Conservation (phyloP, 1,140 invertebrate genomes). For the Phthorimaea operculella region DNA sequence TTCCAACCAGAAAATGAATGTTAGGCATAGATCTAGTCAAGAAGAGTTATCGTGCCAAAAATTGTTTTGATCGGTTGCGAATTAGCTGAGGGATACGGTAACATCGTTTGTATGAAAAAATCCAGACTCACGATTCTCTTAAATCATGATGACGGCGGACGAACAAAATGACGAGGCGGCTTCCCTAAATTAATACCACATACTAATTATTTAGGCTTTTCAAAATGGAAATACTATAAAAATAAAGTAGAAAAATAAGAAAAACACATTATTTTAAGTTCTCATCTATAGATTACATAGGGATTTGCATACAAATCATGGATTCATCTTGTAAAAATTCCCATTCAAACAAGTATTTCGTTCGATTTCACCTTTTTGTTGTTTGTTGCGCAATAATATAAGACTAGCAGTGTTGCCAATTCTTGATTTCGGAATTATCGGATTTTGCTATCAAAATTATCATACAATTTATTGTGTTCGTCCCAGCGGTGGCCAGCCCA, state of each 20-base stretch:
- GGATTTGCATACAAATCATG: slow-evolving; percentile 45
- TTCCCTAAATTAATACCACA: slow-evolving; percentile 46
- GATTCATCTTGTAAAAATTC: slow-evolving; percentile 38
- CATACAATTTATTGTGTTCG: no score
- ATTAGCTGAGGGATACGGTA: no score
- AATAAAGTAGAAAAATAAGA: slow-evolving; percentile 42
- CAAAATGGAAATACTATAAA: slow-evolving; percentile 56
- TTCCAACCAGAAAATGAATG: no score
- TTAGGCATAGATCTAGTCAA: no score
- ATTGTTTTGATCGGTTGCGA: no score
- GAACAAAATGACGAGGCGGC: slow-evolving; percentile 40
- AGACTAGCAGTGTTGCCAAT: slow-evolving; percentile 1
- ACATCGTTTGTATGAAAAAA: no score
- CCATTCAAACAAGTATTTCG: not conserved
- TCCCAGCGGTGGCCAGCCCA: no score
- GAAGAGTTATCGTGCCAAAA: no score
- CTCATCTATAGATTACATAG: slow-evolving; percentile 43
- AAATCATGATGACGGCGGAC: no score
- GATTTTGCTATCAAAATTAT: no score
- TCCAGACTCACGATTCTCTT: no score
- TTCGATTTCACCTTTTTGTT: not conserved
- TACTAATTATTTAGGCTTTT: slow-evolving; percentile 42
- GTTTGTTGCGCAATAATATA: slow-evolving; percentile 1
- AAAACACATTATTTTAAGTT: slow-evolving; percentile 46
- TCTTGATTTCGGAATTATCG: no score